Percentiles rank a stretch among this genome's conserved stretches.
These are phyloP conservation scores for Prosopocoilus inquinatus DNA, from an alignment of 2,888 invertebrate genomes.

Conservation along the genomic window DNA sequence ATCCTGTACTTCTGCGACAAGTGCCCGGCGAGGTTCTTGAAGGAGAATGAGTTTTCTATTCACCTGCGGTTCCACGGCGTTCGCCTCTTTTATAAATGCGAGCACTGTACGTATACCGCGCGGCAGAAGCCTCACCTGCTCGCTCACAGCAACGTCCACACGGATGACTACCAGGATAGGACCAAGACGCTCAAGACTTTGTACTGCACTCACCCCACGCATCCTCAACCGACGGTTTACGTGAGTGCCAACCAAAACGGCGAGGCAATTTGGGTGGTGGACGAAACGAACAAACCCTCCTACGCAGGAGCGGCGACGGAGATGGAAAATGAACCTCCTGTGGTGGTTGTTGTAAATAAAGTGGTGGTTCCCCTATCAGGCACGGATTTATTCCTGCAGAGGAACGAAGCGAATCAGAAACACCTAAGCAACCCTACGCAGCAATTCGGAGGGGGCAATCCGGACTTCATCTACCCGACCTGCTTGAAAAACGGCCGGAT, in stretches of 20 bases:
- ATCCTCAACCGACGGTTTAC: slow-evolving; percentile 62
- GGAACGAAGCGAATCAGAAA: slow-evolving; percentile 58
- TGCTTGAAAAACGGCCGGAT: slow-evolving; percentile 71
- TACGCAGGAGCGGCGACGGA: slow-evolving; percentile 19
- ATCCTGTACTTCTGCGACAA: slow-evolving; percentile 72
- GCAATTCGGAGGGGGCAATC: slow-evolving; percentile 73
- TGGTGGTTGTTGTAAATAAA: slow-evolving; percentile 17
- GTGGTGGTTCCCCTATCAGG: slow-evolving; percentile 59
- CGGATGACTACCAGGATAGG: slow-evolving; percentile 75
- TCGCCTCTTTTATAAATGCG: slow-evolving; percentile 65
- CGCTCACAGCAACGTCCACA: slow-evolving; percentile 71
- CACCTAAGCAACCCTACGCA: slow-evolving; percentile 42
- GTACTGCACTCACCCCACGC: slow-evolving; percentile 63
- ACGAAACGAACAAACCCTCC: slow-evolving; percentile 26
- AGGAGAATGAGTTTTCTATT: slow-evolving; percentile 68
- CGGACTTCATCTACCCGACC: slow-evolving; percentile 73
- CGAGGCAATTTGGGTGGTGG: slow-evolving; percentile 47
- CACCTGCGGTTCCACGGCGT: slow-evolving; percentile 71
- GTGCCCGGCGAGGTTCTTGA: slow-evolving; percentile 82
- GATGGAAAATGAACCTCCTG: slow-evolving; percentile 17
- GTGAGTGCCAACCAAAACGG: slow-evolving; percentile 40
- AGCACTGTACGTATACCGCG: slow-evolving; percentile 75
- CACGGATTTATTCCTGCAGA: slow-evolving; percentile 64
- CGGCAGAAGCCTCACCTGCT: slow-evolving; percentile 66
- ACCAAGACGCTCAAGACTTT: slow-evolving; percentile 66